Conservation (phyloP, 2,797 vertebrate genomes). For the Hyperoplus lanceolatus region DNA sequence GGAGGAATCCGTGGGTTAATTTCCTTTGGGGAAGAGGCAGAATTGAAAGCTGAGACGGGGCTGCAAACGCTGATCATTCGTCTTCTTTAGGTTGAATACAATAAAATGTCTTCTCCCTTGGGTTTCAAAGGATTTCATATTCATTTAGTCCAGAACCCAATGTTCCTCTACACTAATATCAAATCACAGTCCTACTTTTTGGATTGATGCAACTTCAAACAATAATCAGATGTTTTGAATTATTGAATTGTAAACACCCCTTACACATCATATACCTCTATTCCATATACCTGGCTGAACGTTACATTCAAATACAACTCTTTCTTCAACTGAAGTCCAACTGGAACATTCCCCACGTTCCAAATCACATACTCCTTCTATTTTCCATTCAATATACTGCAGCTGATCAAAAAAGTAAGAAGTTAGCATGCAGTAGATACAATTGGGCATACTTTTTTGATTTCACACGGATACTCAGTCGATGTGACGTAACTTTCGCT, state of each 20-base stretch:
- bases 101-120: constrained; percentile 29
- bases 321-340: neutral
- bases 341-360: neutral
- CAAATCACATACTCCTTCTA: no score
- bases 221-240: neutral
- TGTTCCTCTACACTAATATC: neutral
- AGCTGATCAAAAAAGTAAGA: no score
- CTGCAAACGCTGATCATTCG: constrained; percentile 29
- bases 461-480: no score
- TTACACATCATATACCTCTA: no score
- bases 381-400: no score
- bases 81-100: constrained; percentile 39
- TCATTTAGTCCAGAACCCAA: neutral
- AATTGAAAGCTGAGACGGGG: constrained; percentile 61
- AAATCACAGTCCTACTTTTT: neutral
- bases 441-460: no score
- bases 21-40: constrained; percentile 82
- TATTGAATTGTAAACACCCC: neutral
- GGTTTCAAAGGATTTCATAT: constrained; percentile 23
- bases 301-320: neutral
- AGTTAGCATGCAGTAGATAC: no score
- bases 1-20: constrained; percentile 82
- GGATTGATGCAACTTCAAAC: neutral
- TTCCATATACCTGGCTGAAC: neutral
- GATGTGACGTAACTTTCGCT: no score